Evolutionary conservation across 2,888 invertebrate species (phyloP).

Genomic region (Acholoe squamosa): DNA sequence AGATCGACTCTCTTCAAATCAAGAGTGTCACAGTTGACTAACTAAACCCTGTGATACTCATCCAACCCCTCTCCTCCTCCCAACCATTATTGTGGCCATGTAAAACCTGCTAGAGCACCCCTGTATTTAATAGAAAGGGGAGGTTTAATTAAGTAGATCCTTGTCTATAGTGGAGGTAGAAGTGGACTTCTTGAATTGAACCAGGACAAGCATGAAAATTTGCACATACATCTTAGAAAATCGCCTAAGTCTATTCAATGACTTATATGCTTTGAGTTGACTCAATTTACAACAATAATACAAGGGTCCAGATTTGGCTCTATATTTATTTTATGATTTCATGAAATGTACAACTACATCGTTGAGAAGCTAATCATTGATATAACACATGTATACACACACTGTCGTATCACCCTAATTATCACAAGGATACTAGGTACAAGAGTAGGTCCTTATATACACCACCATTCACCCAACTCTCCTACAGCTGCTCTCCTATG

Average conservation of each 20-base stretch:
- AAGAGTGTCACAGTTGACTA: background rate
- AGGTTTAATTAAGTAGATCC: background rate
- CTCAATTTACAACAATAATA: background rate
- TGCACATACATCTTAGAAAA: constrained; percentile 9
- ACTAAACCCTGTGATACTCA: background rate
- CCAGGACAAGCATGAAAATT: background rate
- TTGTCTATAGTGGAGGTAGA: constrained; percentile 47
- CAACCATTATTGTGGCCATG: background rate
- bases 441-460: background rate
- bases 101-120: background rate
- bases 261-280: background rate
- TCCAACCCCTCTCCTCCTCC: background rate
- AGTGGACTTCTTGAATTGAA: constrained; percentile 53
- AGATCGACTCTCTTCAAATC: constrained; percentile 15
- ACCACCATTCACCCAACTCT: background rate
- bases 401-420: constrained; percentile 15
- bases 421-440: constrained; percentile 31
- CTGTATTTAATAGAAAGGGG: constrained; percentile 10
- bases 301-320: background rate
- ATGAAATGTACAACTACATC: background rate
- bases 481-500: too few relatives aligned
- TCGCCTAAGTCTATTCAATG: too few relatives aligned
- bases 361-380: background rate
- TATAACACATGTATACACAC: constrained; percentile 10
- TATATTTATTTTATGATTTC: constrained; percentile 4